A percentile compares a stretch with the other conserved stretches of the same genome.
Evolutionary conservation across 2,113 vertebrate genomes (phyloP).

Genomic region (Lycocorax pyrrhopterus): DNA sequence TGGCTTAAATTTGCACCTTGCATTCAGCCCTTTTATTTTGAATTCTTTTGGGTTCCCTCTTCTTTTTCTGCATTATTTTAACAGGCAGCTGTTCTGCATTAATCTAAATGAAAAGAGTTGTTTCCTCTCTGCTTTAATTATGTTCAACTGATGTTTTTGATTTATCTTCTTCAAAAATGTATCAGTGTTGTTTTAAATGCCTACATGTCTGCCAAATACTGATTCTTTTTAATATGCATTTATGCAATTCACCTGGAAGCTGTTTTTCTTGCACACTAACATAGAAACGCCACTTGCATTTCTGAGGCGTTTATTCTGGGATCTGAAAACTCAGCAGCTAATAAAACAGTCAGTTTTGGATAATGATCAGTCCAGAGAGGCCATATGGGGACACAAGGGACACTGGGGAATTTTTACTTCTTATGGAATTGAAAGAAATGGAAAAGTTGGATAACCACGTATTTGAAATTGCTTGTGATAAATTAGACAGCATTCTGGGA

Average conservation of each 20-base stretch:
- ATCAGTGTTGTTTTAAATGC: background rate
- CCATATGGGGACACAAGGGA: slow-evolving; percentile 45
- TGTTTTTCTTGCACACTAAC: background rate
- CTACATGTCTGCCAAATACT: background rate
- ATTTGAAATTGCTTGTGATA: slow-evolving; percentile 34
- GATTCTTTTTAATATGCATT: background rate
- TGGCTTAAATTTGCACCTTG: background rate
- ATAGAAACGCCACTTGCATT: background rate
- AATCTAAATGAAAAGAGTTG: background rate
- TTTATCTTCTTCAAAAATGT: background rate
- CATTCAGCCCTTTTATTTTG: background rate
- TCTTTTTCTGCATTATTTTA: background rate
- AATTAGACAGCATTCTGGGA: slow-evolving; percentile 46
- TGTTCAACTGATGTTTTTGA: background rate
- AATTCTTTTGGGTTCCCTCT: background rate
- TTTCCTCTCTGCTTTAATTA: background rate
- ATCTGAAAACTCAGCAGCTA: slow-evolving; percentile 46
- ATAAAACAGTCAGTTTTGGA: slow-evolving; percentile 56
- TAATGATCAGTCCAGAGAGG: slow-evolving; percentile 45
- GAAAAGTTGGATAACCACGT: slow-evolving; percentile 35
- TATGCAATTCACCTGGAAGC: background rate
- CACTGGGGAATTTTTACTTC: slow-evolving; percentile 45
- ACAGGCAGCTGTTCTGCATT: background rate
- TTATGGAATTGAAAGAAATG: slow-evolving; percentile 56
- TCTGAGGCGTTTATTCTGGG: background rate